Evolutionary conservation across 1,140 invertebrate genomes (phyloP).

Genomic region (Calliopsis andreniformis): DNA sequence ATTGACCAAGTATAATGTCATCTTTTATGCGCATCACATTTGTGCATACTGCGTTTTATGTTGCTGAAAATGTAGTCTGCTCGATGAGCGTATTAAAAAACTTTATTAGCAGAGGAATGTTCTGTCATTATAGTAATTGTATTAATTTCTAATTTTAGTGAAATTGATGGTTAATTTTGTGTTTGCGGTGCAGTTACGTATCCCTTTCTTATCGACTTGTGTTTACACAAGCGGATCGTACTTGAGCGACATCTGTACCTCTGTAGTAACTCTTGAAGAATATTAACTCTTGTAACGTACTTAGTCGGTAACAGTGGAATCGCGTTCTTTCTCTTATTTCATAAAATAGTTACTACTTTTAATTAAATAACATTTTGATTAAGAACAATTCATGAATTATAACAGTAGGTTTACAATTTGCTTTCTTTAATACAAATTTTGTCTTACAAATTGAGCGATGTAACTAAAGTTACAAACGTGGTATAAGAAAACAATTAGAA

Average conservation of each 20-base stretch:
- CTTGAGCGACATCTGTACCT: slow-evolving; percentile 52
- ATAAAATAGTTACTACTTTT: too few species aligned
- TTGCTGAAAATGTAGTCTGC: neutral
- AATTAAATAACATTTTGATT: too few species aligned
- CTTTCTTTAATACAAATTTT: too few species aligned
- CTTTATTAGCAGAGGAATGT: too few species aligned
- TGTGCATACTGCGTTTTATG: neutral
- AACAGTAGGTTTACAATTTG: too few species aligned
- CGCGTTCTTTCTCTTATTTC: neutral
- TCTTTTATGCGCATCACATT: neutral
- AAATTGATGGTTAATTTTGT: neutral
- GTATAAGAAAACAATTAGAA: too few species aligned
- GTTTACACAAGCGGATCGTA: neutral
- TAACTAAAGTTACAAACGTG: too few species aligned
- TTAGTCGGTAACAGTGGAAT: slow-evolving; percentile 35
- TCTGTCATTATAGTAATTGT: neutral
- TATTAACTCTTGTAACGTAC: too few species aligned
- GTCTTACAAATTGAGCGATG: too few species aligned
- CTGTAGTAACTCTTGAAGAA: too few species aligned
- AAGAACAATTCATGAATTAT: too few species aligned
- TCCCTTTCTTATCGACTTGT: slow-evolving; percentile 30
- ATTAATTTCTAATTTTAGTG: too few species aligned
- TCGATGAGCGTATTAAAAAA: fast-evolving
- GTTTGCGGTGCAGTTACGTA: neutral
- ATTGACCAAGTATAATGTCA: neutral